These are phyloP conservation scores for Psephotus haematonotus DNA, from an alignment of 2,113 vertebrate species.

Conservation along the genomic window DNA sequence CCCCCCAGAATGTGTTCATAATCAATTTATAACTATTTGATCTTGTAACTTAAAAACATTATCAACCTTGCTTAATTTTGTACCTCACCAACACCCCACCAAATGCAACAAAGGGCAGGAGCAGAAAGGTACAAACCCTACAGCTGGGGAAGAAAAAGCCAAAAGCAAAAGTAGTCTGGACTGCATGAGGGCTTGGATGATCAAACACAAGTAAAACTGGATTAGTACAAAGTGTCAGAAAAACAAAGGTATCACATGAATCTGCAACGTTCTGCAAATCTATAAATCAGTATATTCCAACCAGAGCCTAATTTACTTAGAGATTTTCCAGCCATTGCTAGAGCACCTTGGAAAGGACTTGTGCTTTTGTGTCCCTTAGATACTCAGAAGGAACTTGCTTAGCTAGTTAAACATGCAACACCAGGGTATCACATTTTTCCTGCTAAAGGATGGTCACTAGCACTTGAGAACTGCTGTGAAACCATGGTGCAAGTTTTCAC, in stretches of 20 bases:
- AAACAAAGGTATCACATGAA: not conserved
- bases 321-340: not conserved
- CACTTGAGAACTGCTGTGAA: not conserved
- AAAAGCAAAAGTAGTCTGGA: not conserved
- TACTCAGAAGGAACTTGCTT: not conserved
- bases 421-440: not conserved
- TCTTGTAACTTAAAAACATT: not conserved
- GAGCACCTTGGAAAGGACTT: not conserved
- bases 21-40: slow-evolving; percentile 2
- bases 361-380: not conserved
- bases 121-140: not conserved
- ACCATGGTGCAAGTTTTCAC: not conserved
- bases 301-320: not conserved
- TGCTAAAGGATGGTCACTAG: not conserved
- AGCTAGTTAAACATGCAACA: not conserved
- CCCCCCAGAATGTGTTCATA: not conserved
- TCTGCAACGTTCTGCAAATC: not conserved
- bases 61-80: not conserved
- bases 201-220: not conserved
- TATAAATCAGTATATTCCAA: not conserved
- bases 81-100: not conserved
- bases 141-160: not conserved
- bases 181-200: not conserved
- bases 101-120: not conserved
- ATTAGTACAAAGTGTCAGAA: not conserved